Evolutionary conservation across 2,888 invertebrate genomes (phyloP).

Genomic region (Chymomyza procnemis): DNA sequence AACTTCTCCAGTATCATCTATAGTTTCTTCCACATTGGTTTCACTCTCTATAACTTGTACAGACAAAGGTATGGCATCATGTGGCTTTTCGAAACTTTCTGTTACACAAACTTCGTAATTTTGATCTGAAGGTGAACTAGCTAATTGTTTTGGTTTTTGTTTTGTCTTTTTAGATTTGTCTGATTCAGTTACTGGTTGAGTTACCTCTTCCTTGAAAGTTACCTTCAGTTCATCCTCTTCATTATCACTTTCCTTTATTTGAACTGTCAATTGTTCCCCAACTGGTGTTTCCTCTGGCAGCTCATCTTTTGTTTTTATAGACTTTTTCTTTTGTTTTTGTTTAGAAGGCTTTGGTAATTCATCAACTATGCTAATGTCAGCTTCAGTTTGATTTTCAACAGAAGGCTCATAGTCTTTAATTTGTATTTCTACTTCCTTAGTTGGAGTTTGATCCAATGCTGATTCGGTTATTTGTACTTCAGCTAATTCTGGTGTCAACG

Average conservation of each 20-base stretch:
- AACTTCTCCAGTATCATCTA: slow-evolving; percentile 76
- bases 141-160: slow-evolving; percentile 26
- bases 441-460: slow-evolving; percentile 25
- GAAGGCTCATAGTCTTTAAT: slow-evolving; percentile 58
- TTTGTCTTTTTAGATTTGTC: slow-evolving; percentile 24
- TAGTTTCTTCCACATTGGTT: slow-evolving; percentile 77
- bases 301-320: slow-evolving; percentile 78
- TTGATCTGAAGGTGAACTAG: slow-evolving; percentile 15
- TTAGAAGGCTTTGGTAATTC: slow-evolving; percentile 48
- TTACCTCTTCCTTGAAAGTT: slow-evolving; percentile 38
- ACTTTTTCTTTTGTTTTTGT: slow-evolving; percentile 70
- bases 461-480: slow-evolving; percentile 58
- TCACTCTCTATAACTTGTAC: slow-evolving; percentile 77
- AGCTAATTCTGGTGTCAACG: slow-evolving; percentile 32
- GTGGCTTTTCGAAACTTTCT: slow-evolving; percentile 8
- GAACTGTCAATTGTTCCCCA: slow-evolving; percentile 31
- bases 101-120: slow-evolving; percentile 30
- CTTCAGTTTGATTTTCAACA: slow-evolving; percentile 28
- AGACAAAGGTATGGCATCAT: slow-evolving; percentile 41
- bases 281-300: slow-evolving; percentile 20
- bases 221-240: slow-evolving; percentile 68
- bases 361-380: slow-evolving; percentile 15
- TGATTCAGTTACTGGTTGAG: slow-evolving; percentile 48
- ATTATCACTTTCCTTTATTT: slow-evolving; percentile 18
- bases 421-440: slow-evolving; percentile 23